Evolutionary conservation across 2,888 invertebrate species (phyloP), one percentile per base, ranked within the genome.

Genomic region (Hyalella azteca): DNA sequence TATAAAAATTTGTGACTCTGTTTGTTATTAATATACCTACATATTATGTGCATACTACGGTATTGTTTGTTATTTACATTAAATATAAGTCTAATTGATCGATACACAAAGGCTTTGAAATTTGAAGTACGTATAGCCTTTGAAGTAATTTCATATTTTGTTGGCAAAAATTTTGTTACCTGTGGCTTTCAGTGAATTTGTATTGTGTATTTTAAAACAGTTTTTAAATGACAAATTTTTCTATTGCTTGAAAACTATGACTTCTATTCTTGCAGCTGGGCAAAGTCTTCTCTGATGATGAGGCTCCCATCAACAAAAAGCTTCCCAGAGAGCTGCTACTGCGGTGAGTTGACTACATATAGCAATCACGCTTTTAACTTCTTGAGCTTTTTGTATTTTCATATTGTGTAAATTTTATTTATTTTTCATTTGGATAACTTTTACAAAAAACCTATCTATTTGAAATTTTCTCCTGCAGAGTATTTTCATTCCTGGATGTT

Each of bases 321-420:
- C 91, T 99, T 88, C 98, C 98, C 79, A 97, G 98, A 89, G 98
- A 99, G 90, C 91, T 98, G 86, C 90, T 98, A 81, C 91, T 98
- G 86, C 92, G 91, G 92, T 92, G 88, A 82, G 82, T 82, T 49
- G 49, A 15, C 15, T 4, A 7, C 49, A 49, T 15, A 9, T 13
- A 5, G 29, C 13, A 9, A 22, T 54, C 11, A 26, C 9, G n/a
- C 22, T 29, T 29, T 54, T n/a, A 22, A 49, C 49, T 54, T 4
- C 19, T 3, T 54, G 54, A 7, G 5, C 26, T 22, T 54, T n/a
- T 26, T 26, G 26, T 54, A 9, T 54, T 26, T 3, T 0, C 22
- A 0, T 54, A 5, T 4, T 54, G 26, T 54, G 4, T 22, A 22
- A 22, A 26, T 29, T 9, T 22, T 11, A 3, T 7, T 26, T 22